These are phyloP conservation scores for Morinoia aosen DNA, from an alignment of 2,888 invertebrate species.

Conservation along the genomic window DNA sequence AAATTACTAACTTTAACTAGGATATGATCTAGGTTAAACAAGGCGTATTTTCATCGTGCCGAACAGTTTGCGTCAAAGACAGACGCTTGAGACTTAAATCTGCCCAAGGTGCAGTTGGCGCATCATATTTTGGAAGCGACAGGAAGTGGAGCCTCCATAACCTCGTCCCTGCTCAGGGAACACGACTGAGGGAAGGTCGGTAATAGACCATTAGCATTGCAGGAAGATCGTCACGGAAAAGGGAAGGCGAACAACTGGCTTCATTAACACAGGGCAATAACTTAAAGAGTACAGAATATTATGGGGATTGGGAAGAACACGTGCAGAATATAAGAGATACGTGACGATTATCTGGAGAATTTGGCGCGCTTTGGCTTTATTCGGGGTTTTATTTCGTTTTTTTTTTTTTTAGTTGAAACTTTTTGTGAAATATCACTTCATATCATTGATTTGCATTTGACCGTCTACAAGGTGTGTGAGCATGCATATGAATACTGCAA, in stretches of 20 bases:
- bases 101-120: not conserved
- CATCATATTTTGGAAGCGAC: not conserved
- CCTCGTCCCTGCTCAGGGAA: not conserved
- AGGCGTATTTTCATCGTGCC: too few relatives aligned
- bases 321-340: too few relatives aligned
- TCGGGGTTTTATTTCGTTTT: too few relatives aligned
- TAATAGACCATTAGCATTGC: not conserved
- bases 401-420: too few relatives aligned
- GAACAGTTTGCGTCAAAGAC: not conserved
- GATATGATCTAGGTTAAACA: too few relatives aligned
- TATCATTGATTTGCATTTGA: too few relatives aligned
- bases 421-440: too few relatives aligned
- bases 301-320: too few relatives aligned
- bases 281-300: not conserved
- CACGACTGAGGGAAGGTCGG: not conserved
- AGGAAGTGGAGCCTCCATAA: not conserved
- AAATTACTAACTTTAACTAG: too few relatives aligned
- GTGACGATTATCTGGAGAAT: too few relatives aligned
- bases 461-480: too few relatives aligned
- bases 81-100: not conserved
- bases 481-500: too few relatives aligned
- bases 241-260: not conserved
- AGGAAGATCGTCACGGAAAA: not conserved
- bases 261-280: not conserved
- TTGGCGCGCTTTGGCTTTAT: not conserved